Base-by-base conservation (phyloP, 2,113 vertebrate species). In the Gorsachius goisagi region DNA sequence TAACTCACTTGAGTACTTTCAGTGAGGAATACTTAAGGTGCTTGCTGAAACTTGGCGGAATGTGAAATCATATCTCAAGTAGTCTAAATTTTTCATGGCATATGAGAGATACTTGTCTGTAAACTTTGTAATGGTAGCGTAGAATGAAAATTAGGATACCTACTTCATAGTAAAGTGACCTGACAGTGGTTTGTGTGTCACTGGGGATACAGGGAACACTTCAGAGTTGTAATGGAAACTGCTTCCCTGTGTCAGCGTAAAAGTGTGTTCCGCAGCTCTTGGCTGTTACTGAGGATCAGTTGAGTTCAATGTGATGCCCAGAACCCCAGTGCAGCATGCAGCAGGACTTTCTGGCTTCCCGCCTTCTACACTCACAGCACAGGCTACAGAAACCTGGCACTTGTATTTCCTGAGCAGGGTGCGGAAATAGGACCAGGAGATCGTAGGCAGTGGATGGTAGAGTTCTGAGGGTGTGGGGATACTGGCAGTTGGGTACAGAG, bases 1-100 rank as follows among this genome's bases (percentile, higher is more conserved):
- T 53, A 71, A 17, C 49, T 93, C n/a, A 28, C 20, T 60, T 89
- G 74, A 91, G 76, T 92, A 14, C 49, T 85, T 88, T 58, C 17
- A 79, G 23, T 82, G 67, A 88, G 35, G 55, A 87, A 12, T 44
- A 32, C 15, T 71, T 81, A 47, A 71, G 16, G 16, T 91, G 19
- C 27, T 76, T 81, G 32, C 45, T 85, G 58, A 78, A 68, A 80
- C 85, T 62, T 55, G 58, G 8, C 45, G 24, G 67, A 89, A 73
- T 69, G n/a, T 68, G n/a, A 85, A 85, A 47, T 82, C 11, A 3
- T 30, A 1, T 23, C 41, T 78, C 49, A 64, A 55, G 12, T 68
- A 63, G 55, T 68, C 33, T 56, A 19, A 23, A 35, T 82, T 87
- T 55, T 84, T 87, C 13, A 9, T 13, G 72, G 24, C 14, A 3